phyloP scores from a whole-genome alignment of 2,797 vertebrate species.

The Rhabdomys pumilio region DNA sequence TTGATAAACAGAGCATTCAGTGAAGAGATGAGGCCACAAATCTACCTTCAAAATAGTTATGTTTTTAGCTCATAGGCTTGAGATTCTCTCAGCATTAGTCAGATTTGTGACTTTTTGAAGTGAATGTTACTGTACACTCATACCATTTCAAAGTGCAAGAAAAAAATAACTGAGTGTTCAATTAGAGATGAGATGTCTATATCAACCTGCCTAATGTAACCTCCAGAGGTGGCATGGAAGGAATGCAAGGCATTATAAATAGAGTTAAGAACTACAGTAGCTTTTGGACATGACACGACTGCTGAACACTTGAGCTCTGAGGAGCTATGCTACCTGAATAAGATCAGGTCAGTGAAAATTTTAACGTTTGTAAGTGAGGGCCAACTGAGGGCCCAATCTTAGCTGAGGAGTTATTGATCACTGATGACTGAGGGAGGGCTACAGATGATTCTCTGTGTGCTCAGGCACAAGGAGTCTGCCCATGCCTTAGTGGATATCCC shows the following conservation, averaged over 20 bases:
- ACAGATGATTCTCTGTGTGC: not conserved
- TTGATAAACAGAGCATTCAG: no score
- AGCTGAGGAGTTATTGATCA: not conserved
- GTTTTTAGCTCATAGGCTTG: not conserved
- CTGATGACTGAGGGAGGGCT: not conserved
- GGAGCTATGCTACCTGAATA: not conserved
- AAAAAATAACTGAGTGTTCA: no score
- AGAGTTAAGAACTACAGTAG: not conserved
- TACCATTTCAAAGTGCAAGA: not conserved
- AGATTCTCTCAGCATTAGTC: not conserved
- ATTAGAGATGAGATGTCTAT: not conserved
- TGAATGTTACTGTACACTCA: not conserved
- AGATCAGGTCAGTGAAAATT: no score
- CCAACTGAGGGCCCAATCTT: no score
- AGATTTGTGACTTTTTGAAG: not conserved
- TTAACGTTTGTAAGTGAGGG: no score
- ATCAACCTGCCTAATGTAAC: not conserved
- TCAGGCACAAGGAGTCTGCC: not conserved
- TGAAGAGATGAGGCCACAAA: no score
- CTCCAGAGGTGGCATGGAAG: not conserved
- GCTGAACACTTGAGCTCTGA: not conserved
- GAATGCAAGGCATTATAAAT: not conserved
- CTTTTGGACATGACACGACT: not conserved
- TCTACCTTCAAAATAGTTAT: not conserved
- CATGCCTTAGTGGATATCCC: not conserved